Conservation (phyloP, 2,888 invertebrate species). For the Ephialtes manifestator region DNA sequence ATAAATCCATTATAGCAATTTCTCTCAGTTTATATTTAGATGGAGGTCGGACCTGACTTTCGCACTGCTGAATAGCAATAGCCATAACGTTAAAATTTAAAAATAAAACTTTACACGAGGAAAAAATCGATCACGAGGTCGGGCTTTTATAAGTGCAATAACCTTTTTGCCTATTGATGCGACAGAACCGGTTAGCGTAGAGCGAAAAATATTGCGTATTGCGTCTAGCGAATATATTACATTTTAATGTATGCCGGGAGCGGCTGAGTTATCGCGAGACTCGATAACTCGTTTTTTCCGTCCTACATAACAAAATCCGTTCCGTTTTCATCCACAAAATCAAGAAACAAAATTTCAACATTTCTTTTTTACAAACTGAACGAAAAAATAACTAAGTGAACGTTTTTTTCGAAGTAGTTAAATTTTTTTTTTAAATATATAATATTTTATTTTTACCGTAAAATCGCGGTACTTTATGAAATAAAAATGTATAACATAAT, state of each 20-base stretch:
- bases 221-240: not conserved
- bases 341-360: not conserved
- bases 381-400: too few relatives aligned
- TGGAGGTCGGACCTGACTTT: too few relatives aligned
- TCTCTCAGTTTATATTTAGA: too few relatives aligned
- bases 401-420: too few relatives aligned
- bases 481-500: too few relatives aligned
- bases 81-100: constrained; percentile 26
- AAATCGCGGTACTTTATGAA: too few relatives aligned
- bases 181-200: constrained; percentile 48
- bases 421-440: too few relatives aligned
- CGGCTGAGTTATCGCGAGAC: not conserved
- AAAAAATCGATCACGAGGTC: constrained; percentile 8
- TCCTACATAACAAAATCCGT: not conserved
- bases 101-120: not conserved
- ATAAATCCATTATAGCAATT: too few relatives aligned
- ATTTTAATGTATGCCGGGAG: constrained; percentile 20
- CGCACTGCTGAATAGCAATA: not conserved
- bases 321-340: not conserved
- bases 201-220: constrained; percentile 27
- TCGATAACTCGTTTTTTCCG: not conserved
- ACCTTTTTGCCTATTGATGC: constrained; percentile 62
- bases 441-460: too few relatives aligned
- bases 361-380: too few relatives aligned
- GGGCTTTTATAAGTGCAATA: constrained; percentile 49